Percentiles rank a stretch among this genome's conserved stretches.
Evolutionary conservation across 2,113 vertebrate species (phyloP).

Genomic region (Buteo buteo): DNA sequence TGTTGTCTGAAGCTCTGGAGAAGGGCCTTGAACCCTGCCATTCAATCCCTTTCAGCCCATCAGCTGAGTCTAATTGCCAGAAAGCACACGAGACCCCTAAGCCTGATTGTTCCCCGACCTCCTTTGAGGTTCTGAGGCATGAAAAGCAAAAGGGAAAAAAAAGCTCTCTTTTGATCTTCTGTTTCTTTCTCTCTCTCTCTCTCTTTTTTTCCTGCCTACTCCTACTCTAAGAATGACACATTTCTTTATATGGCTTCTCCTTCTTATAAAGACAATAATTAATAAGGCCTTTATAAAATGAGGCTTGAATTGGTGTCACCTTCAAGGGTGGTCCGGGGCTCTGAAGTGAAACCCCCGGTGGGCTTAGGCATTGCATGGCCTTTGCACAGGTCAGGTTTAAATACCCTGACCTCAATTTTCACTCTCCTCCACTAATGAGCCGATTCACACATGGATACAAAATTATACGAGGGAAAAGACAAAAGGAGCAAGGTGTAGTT

Average conservation of each 20-base stretch:
- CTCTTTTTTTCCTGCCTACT: slow-evolving; percentile 79
- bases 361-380: slow-evolving; percentile 88
- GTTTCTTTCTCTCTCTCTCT: slow-evolving; percentile 84
- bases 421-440: slow-evolving; percentile 96
- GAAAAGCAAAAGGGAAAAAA: slow-evolving; percentile 89
- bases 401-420: slow-evolving; percentile 98
- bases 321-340: slow-evolving; percentile 89
- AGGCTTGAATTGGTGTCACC: slow-evolving; percentile 93
- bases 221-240: slow-evolving; percentile 91
- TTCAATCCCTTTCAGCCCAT: slow-evolving; percentile 99
- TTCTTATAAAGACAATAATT: slow-evolving; percentile 98
- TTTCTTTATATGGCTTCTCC: slow-evolving; percentile 92
- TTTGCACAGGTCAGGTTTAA: slow-evolving; percentile 93
- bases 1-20: slow-evolving; percentile 95
- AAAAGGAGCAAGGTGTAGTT: slow-evolving; percentile 78
- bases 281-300: slow-evolving; percentile 99
- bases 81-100: slow-evolving; percentile 96
- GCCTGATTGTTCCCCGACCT: slow-evolving; percentile 98
- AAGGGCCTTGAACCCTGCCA: slow-evolving; percentile 99
- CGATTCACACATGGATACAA: slow-evolving; percentile 82
- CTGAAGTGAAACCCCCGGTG: slow-evolving; percentile 88
- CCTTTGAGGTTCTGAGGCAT: slow-evolving; percentile 99
- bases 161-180: slow-evolving; percentile 88
- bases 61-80: slow-evolving; percentile 99
- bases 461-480: slow-evolving; percentile 73